These are phyloP conservation scores for Myzus persicae DNA, from an alignment of 1,140 invertebrate species.

Conservation along the genomic window DNA sequence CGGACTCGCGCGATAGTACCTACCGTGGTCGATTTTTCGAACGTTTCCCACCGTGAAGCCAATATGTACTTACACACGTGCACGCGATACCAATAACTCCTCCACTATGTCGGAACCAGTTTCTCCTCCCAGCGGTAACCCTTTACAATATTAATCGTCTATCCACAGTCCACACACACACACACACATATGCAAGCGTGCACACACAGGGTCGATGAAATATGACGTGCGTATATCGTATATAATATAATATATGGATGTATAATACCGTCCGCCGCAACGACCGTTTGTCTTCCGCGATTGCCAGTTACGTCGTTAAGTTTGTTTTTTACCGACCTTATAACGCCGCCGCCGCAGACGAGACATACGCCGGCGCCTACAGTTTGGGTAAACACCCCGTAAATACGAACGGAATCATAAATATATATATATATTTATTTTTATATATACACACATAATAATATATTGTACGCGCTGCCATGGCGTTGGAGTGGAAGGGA, in stretches of 20 bases:
- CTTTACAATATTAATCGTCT: constrained; percentile 35
- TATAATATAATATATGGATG: neutral
- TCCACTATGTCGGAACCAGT: constrained; percentile 17
- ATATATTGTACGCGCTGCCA: neutral
- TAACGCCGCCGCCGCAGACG: neutral
- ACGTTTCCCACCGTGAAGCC: neutral
- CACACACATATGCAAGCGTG: neutral
- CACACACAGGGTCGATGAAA: constrained; percentile 13
- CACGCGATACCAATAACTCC: neutral
- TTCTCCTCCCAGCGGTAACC: constrained; percentile 23
- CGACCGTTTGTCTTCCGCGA: constrained; percentile 49
- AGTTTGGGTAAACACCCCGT: constrained; percentile 40
- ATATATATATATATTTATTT: neutral
- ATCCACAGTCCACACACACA: neutral
- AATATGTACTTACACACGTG: neutral
- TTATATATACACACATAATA: neutral
- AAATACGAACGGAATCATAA: constrained; percentile 27
- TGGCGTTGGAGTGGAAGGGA: neutral
- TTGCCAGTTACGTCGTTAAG: constrained; percentile 37
- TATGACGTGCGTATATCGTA: constrained; percentile 15
- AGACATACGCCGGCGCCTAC: neutral
- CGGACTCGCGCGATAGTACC: neutral
- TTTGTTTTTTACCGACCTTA: constrained; percentile 1
- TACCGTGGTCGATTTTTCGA: neutral
- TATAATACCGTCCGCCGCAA: neutral